A percentile compares a stretch with the other conserved stretches of the same genome.
Conservation (phyloP, 2,888 invertebrate species). For the Orthonevra nobilis region DNA sequence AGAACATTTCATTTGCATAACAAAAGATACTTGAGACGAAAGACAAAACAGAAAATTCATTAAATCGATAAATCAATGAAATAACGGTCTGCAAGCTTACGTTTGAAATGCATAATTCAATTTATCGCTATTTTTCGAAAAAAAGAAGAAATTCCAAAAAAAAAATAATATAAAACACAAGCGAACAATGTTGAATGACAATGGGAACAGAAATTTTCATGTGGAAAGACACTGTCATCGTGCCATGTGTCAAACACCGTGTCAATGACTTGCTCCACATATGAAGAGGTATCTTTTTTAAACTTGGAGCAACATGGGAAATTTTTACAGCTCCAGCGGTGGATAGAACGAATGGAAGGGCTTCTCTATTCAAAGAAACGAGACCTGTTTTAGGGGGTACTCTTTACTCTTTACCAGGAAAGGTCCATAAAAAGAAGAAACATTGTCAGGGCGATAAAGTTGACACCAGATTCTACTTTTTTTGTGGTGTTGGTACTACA, state of each 20-base stretch:
- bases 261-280: constrained; percentile 68
- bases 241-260: constrained; percentile 48
- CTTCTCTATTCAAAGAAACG: constrained; percentile 39
- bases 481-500: neutral
- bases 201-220: constrained; percentile 4
- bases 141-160: neutral
- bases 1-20: constrained; percentile 43
- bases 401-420: constrained; percentile 26
- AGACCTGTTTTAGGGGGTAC: constrained; percentile 33
- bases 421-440: constrained; percentile 48
- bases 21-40: neutral
- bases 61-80: constrained; percentile 50
- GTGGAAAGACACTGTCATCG: constrained; percentile 20
- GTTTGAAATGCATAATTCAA: constrained; percentile 33
- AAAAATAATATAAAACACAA: too few relatives aligned
- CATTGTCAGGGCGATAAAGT: constrained; percentile 64
- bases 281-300: too few relatives aligned
- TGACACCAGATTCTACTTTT: constrained; percentile 40
- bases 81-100: constrained; percentile 42
- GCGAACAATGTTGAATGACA: neutral
- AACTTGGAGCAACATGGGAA: constrained; percentile 30
- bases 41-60: constrained; percentile 6
- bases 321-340: neutral
- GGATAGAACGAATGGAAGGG: neutral
- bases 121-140: neutral